phyloP scores from a whole-genome alignment of 2,888 invertebrate species.

The Chloromyia formosa region DNA sequence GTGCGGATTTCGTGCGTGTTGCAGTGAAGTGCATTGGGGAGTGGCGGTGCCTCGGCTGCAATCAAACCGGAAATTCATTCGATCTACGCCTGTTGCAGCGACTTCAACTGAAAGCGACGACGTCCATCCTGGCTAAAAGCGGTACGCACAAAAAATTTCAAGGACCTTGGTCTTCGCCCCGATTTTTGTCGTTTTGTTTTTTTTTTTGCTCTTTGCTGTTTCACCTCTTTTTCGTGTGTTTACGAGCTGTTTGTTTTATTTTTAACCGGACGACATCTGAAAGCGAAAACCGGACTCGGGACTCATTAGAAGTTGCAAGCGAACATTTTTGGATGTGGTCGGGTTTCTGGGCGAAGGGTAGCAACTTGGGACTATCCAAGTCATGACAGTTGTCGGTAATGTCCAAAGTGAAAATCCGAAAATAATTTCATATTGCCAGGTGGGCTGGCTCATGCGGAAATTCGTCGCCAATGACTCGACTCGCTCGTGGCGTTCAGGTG shows the following conservation, averaged over 20 bases:
- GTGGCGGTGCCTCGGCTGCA: background rate
- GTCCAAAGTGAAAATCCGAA: constrained; percentile 17
- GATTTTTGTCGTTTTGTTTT: constrained; percentile 1
- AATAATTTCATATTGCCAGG: background rate
- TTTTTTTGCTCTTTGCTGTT: background rate
- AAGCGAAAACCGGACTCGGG: background rate
- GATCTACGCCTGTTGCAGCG: background rate
- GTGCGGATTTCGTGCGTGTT: constrained; percentile 21
- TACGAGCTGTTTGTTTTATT: constrained; percentile 33
- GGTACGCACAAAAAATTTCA: background rate
- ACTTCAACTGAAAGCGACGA: background rate
- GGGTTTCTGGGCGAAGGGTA: constrained; percentile 34
- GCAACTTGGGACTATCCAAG: background rate
- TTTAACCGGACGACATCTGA: constrained; percentile 26
- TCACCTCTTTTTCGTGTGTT: constrained; percentile 8
- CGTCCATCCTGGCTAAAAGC: constrained; percentile 22
- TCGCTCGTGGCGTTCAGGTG: background rate
- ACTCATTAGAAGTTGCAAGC: too few relatives aligned
- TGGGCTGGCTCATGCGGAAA: background rate
- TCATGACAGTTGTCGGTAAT: constrained; percentile 37
- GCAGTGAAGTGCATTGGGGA: constrained; percentile 30
- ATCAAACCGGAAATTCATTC: background rate
- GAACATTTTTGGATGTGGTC: constrained; percentile 24
- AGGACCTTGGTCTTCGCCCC: background rate
- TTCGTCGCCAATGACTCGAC: too few relatives aligned